Evolutionary conservation across 2,797 vertebrate genomes (phyloP).

Genomic region (Chaenodraco wilsoni): DNA sequence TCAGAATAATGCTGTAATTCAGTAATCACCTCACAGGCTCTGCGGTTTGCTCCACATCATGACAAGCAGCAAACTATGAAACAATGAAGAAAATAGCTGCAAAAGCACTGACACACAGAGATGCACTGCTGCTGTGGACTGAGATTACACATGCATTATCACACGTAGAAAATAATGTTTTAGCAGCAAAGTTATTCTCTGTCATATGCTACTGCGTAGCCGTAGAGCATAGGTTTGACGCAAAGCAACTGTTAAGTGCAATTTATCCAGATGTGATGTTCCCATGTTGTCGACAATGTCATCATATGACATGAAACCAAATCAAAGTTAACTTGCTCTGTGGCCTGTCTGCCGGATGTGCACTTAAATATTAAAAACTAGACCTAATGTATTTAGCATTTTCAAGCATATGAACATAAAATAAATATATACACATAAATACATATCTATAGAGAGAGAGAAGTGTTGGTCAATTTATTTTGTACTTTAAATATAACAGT

Average conservation of each 20-base stretch:
- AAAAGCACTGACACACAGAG: conserved; percentile 18
- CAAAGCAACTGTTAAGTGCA: not conserved
- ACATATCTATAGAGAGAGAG: not conserved
- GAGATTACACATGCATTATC: conserved; percentile 36
- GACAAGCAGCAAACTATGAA: conserved; percentile 7
- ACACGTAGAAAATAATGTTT: conserved; percentile 16
- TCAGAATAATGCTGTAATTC: conserved; percentile 31
- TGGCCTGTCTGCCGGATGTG: not conserved
- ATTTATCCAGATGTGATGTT: conserved; percentile 21
- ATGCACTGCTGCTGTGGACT: conserved; percentile 18
- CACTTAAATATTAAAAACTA: not conserved
- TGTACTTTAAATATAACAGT: too few relatives aligned
- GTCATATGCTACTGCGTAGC: conserved; percentile 33
- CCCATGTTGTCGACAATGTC: conserved; percentile 17
- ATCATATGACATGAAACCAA: conserved; percentile 3
- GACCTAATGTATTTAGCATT: not conserved
- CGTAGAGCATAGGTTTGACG: not conserved
- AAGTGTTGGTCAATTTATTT: not conserved
- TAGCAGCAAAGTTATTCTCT: conserved; percentile 3
- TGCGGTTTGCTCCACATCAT: not conserved
- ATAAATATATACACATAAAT: not conserved
- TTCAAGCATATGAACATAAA: not conserved
- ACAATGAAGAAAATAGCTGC: conserved; percentile 3
- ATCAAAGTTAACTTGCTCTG: conserved; percentile 9
- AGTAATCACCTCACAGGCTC: conserved; percentile 6